Base-by-base conservation (phyloP, 1,140 invertebrate species). In the Zaprionus africanus region DNA sequence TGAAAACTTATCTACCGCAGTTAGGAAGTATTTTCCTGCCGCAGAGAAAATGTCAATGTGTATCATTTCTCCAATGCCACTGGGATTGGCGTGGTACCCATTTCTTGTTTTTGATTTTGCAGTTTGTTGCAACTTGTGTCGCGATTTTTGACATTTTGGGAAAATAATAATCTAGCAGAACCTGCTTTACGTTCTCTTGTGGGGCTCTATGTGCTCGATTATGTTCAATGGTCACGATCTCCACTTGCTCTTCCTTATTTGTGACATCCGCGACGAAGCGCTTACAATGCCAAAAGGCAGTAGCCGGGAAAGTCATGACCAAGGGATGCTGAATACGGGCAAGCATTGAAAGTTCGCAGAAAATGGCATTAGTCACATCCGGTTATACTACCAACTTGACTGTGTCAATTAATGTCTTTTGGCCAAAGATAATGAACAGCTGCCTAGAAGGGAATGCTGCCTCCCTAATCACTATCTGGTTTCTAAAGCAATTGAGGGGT, bases 11-110 rank as follows among this genome's bases (percentile, higher is more conserved):
- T 53, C 51, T 24, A 24, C 19, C 4, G 19, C 17, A 22, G 51
- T 53, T 13, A 53, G 24, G 24, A 53, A 53, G 12, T 53, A 22
- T 26, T 26, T 53, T 26, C 22, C 13, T 7, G 17, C 51, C 19
- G 51, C 26, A 22, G 51, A 53, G 19, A 53, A 53, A 15, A 53
- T 53, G 24, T 26, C 51, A 24, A 53, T 15, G 51, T 53, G 51
- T 15, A 53, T 12, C 24, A 53, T 53, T 53, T 53, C 51, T 53
- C 24, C 51, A 53, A 53, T 12, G 51, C 22, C 46, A 51, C 46
- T 51, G 46, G 7, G 12, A 19, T 51, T 19, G 17, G 46, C 46
- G 17, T 7, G 46, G 46, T 22, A 19, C 46, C 46, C 19, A 19
- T 49, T 49, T 49, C 46, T 11, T 53, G 9, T 53, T 53, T 53